Percentiles rank a stretch among this genome's conserved stretches.
phyloP scores from a whole-genome alignment of 2,888 invertebrate genomes.

The Hypselothyrea guttata region DNA sequence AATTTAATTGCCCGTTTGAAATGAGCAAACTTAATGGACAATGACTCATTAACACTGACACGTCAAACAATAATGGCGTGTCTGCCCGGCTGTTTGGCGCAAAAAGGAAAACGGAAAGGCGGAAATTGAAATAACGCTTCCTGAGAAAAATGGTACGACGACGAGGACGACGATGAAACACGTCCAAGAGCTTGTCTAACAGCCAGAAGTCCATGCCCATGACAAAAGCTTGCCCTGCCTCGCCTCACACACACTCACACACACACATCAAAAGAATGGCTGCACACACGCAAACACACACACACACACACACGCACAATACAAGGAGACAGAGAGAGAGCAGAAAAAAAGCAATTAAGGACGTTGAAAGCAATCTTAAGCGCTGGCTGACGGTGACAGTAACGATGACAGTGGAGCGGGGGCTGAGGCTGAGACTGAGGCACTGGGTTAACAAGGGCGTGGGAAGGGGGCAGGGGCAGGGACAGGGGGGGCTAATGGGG shows the following conservation, averaged over 20 bases:
- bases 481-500: conserved; percentile 11
- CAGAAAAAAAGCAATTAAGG: conserved; percentile 82
- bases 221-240: conserved; percentile 51
- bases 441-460: no score
- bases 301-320: conserved; percentile 24
- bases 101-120: conserved; percentile 63
- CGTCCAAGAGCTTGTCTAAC: conserved; percentile 21
- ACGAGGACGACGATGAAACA: conserved; percentile 35
- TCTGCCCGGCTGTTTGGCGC: conserved; percentile 60
- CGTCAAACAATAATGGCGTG: conserved; percentile 78
- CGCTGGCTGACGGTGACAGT: conserved; percentile 73
- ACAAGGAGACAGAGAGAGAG: conserved; percentile 39
- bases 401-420: conserved; percentile 48
- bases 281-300: conserved; percentile 19
- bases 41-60: conserved; percentile 80
- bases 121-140: conserved; percentile 78
- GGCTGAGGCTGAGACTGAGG: no score
- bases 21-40: conserved; percentile 78
- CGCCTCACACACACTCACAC: conserved; percentile 27
- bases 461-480: background rate
- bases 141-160: conserved; percentile 50
- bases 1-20: conserved; percentile 77
- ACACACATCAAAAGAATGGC: conserved; percentile 17
- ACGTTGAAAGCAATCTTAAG: conserved; percentile 82
- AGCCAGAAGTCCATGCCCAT: conserved; percentile 28